These are phyloP conservation scores for Notiomystis cincta DNA, from an alignment of 2,113 vertebrate genomes.

Conservation along the genomic window DNA sequence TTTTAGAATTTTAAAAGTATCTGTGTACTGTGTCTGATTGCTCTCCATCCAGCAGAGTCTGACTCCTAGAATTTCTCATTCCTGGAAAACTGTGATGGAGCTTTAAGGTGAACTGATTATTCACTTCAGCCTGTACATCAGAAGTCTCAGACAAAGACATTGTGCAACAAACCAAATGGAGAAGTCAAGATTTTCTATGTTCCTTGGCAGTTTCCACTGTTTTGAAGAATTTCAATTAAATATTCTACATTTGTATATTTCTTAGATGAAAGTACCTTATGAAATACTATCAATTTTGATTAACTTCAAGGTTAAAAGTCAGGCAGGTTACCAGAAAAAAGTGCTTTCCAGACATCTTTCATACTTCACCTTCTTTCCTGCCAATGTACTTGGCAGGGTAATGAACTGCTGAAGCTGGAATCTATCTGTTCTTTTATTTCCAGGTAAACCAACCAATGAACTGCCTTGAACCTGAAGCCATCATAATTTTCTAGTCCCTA, in stretches of 20 bases:
- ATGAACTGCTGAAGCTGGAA: neutral
- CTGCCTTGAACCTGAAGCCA: neutral
- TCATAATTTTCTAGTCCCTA: neutral
- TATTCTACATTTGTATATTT: neutral
- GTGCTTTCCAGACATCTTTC: neutral
- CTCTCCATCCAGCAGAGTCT: neutral
- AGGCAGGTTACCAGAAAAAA: neutral
- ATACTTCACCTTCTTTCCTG: neutral
- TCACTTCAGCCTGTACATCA: neutral
- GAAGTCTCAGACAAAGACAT: neutral
- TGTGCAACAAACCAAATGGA: neutral
- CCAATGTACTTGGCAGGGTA: neutral
- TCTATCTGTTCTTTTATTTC: neutral
- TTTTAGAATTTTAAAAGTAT: neutral
- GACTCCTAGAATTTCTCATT: neutral
- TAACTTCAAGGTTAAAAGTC: neutral
- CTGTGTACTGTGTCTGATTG: neutral
- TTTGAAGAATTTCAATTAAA: neutral
- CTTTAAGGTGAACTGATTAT: neutral
- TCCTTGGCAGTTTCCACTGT: neutral
- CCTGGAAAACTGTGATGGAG: neutral
- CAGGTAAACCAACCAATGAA: neutral
- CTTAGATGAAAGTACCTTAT: neutral
- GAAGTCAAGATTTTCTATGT: neutral
- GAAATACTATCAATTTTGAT: neutral